phyloP scores from a whole-genome alignment of 2,113 vertebrate genomes.

The Phocoena sinus region DNA sequence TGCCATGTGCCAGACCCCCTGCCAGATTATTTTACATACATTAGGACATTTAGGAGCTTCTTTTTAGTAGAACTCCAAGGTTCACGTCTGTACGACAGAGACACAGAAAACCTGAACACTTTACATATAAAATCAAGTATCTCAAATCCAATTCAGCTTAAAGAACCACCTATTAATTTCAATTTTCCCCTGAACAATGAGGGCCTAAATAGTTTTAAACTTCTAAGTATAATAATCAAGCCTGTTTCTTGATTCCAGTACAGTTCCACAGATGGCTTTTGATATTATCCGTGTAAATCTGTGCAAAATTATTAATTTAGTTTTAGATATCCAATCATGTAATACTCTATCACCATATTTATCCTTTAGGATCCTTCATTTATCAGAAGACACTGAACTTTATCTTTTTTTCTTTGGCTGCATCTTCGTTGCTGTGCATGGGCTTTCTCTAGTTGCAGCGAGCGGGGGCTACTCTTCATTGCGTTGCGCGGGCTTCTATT shows the following conservation, averaged over 20 bases:
- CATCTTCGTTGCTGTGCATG: too few species aligned
- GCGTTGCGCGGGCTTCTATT: too few species aligned
- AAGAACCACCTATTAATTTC: not conserved
- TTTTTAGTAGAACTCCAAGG: not conserved
- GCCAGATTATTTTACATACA: not conserved
- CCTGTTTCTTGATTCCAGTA: not conserved
- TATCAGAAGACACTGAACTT: not conserved
- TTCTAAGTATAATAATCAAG: not conserved
- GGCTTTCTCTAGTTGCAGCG: too few species aligned
- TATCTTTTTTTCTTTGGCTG: too few species aligned
- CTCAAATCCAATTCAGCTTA: not conserved
- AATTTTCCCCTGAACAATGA: not conserved
- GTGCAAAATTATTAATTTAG: not conserved
- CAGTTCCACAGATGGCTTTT: not conserved
- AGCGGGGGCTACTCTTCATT: too few species aligned
- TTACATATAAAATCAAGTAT: not conserved
- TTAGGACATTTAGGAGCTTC: not conserved
- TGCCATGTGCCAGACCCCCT: not conserved
- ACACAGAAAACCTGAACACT: not conserved
- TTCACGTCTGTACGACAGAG: not conserved
- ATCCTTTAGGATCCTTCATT: not conserved
- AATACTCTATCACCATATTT: not conserved
- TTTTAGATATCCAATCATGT: not conserved
- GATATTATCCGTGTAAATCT: not conserved
- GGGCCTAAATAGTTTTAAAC: not conserved